These are phyloP conservation scores for Notiomystis cincta DNA, from an alignment of 2,113 vertebrate species.

Conservation along the genomic window DNA sequence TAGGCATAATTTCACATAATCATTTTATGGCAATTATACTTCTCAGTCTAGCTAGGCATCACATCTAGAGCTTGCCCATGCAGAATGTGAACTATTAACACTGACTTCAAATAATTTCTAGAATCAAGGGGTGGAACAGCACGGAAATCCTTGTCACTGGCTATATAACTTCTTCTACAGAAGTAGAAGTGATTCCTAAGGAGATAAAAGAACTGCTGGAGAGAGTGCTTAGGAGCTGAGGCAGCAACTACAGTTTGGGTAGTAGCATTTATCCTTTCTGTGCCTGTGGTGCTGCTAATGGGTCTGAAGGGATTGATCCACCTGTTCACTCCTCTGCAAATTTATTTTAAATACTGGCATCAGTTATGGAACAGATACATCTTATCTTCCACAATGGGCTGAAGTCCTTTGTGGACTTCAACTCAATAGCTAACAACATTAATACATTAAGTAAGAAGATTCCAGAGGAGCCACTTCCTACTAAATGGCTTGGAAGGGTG, in stretches of 20 bases:
- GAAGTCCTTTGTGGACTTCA: not conserved
- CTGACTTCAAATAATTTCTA: not conserved
- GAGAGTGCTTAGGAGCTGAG: not conserved
- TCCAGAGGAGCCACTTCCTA: not conserved
- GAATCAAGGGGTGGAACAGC: not conserved
- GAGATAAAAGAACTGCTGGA: not conserved
- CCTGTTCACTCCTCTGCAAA: not conserved
- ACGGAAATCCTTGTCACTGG: not conserved
- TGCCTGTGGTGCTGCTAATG: not conserved
- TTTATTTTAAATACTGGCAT: not conserved
- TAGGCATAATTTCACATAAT: not conserved
- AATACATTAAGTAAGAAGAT: not conserved
- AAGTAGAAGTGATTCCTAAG: not conserved
- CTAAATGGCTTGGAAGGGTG: not conserved
- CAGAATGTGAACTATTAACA: not conserved
- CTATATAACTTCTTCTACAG: not conserved
- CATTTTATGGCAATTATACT: not conserved
- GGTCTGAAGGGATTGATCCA: not conserved
- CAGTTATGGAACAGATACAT: not conserved
- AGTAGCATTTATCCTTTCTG: not conserved
- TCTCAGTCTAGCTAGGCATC: not conserved
- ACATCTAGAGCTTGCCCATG: not conserved
- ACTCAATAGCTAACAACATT: not conserved
- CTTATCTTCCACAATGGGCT: not conserved
- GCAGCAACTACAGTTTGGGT: not conserved